phyloP scores from a whole-genome alignment of 2,888 invertebrate genomes.

The Nemapogon koenigi region DNA sequence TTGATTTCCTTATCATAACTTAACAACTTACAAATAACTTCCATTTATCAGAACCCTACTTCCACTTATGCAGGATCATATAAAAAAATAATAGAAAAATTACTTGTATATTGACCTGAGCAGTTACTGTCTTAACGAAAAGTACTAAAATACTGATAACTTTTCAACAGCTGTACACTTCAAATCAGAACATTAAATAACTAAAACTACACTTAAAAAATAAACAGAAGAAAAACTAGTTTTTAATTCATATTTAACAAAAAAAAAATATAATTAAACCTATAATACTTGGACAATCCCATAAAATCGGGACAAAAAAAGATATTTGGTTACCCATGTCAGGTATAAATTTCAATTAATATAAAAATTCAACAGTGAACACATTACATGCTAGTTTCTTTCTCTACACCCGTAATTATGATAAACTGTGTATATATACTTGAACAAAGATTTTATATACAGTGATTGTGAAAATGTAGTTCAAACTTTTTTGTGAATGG shows the following conservation, averaged over 20 bases:
- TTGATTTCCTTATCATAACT: constrained; percentile 18
- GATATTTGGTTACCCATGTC: constrained; percentile 41
- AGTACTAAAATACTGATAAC: too few relatives aligned
- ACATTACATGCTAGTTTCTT: constrained; percentile 47
- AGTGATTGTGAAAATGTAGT: neutral
- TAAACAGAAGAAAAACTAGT: constrained; percentile 12
- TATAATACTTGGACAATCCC: constrained; percentile 59
- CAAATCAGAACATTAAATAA: neutral
- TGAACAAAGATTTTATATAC: constrained; percentile 22
- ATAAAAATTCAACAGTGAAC: constrained; percentile 49
- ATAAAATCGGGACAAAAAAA: constrained; percentile 44
- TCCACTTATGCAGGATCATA: too few relatives aligned
- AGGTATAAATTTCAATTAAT: constrained; percentile 30
- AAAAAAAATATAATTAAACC: constrained; percentile 30
- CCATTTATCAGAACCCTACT: too few relatives aligned
- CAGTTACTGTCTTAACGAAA: too few relatives aligned
- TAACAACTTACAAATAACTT: too few relatives aligned
- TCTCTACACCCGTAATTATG: constrained; percentile 57
- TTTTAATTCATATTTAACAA: constrained; percentile 17
- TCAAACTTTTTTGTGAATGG: neutral
- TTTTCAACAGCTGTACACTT: neutral
- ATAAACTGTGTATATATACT: constrained; percentile 40
- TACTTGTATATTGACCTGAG: neutral
- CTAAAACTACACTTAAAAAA: constrained; percentile 24
- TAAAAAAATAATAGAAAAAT: neutral